These are phyloP conservation scores for Drosophila seguyi DNA, from an alignment of 1,140 invertebrate species.

Conservation along the genomic window DNA sequence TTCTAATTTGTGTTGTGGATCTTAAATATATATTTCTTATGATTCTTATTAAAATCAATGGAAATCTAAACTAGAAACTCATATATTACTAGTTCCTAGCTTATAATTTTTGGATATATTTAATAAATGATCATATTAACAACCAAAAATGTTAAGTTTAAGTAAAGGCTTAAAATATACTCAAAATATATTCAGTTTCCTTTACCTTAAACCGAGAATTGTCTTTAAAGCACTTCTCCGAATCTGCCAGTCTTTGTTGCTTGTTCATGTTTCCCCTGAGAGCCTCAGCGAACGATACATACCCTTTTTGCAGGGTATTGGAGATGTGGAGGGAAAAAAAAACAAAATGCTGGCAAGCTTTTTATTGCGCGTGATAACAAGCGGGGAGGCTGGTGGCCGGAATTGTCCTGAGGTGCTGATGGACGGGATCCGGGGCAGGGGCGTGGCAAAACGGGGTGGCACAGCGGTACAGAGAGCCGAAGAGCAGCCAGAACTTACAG, in stretches of 20 bases:
- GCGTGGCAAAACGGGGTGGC: conserved; percentile 7
- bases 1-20: too few relatives aligned
- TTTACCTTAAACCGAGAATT: background rate
- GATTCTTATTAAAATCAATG: background rate
- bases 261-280: conserved; percentile 21
- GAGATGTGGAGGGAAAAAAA: conserved; percentile 14
- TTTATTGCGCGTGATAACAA: conserved; percentile 82
- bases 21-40: background rate
- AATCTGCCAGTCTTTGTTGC: conserved; percentile 8
- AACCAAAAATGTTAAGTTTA: background rate
- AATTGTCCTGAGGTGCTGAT: conserved; percentile 42
- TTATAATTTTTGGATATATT: background rate
- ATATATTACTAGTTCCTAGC: background rate
- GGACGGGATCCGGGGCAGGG: conserved; percentile 6
- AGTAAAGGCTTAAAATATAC: background rate
- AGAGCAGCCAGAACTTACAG: conserved; percentile 9
- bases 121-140: background rate
- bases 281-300: conserved; percentile 27
- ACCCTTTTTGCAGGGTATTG: conserved; percentile 59
- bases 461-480: conserved; percentile 1
- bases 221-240: background rate
- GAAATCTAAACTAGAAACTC: background rate
- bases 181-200: too few relatives aligned
- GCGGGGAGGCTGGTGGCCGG: conserved; percentile 62
- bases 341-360: conserved; percentile 63